Base-by-base conservation (phyloP, 2,113 vertebrate genomes). In the Corapipo altera region DNA sequence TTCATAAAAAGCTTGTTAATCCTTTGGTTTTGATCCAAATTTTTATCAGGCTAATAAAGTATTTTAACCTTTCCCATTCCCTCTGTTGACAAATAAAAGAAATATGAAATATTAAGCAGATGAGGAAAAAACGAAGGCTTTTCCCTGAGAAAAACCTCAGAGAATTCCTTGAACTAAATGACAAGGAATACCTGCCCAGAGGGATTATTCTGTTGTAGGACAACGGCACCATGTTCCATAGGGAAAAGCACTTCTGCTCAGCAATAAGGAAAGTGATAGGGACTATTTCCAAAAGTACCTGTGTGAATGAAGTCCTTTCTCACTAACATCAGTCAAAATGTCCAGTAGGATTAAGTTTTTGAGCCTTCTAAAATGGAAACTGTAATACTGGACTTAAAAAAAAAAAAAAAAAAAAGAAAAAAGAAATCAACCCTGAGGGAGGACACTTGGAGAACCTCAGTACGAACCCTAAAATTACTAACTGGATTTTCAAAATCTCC, bases 211-310 rank as follows among this genome's bases (percentile, higher is more conserved):
- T 77, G n/a, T 44, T 27, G 10, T 46, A 62, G 71, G 66, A 27
- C 23, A 55, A 21, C 16, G 32, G 28, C 11, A 77, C 49, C 44
- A 58, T 0, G 0, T 21, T 66, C 22, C 11, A 48, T 1, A 4
- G 21, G 35, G 33, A 71, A 86, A 84, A 93, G 1, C 5, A 27
- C 21, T 58, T 16, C 27, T 33, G 17, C 37, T 49, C 15, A 28
- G 33, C 27, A 33, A 17, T 9, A 21, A 55, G 33, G 35, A 79
- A 82, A 65, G 37, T 26, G 17, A 69, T 2, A 65, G 27, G 19
- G 14, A 51, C 30, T 37, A 3, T 51, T 91, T 73, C 51, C 59
- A 59, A 15, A 95, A 84, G 26, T 54, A 16, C 13, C 10, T 10
- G 33, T 13, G 6, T 37, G 39, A 22, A 54, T 51, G 8, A 66